Evolutionary conservation across 2,113 vertebrate genomes (phyloP).

Genomic region (Sitta europaea): DNA sequence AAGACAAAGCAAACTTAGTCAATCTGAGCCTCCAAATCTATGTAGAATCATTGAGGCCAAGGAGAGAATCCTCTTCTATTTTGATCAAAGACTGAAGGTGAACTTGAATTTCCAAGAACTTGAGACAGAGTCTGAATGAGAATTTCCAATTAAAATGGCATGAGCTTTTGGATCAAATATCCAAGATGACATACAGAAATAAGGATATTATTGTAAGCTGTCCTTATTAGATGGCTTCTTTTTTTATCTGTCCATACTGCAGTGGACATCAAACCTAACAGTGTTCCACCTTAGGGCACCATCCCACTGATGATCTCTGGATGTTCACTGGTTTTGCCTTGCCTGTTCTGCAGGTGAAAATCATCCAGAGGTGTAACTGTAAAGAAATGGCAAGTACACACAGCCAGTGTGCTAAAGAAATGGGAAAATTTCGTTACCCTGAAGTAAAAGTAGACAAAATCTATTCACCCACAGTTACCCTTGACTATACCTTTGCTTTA

Average conservation of each 20-base stretch:
- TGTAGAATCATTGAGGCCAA: rapidly evolving
- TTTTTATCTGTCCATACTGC: neutral
- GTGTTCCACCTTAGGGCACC: neutral
- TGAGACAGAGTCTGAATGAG: neutral
- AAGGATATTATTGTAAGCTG: no score
- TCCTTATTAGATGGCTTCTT: neutral
- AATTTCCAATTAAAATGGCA: neutral
- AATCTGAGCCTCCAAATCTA: neutral
- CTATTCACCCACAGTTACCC: neutral
- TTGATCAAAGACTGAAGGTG: neutral
- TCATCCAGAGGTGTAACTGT: neutral
- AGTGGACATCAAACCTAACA: neutral
- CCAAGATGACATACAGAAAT: neutral
- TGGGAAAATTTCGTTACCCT: neutral
- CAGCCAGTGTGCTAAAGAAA: neutral
- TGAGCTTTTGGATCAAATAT: neutral
- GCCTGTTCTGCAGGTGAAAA: neutral
- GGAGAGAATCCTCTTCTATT: neutral
- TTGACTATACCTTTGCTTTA: neutral
- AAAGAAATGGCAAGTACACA: neutral
- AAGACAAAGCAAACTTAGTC: neutral
- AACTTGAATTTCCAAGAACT: neutral
- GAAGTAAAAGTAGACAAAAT: neutral
- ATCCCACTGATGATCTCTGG: neutral
- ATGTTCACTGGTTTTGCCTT: rapidly evolving